Evolutionary conservation across 1,140 invertebrate species (phyloP).

Genomic region (Ips nitidus): DNA sequence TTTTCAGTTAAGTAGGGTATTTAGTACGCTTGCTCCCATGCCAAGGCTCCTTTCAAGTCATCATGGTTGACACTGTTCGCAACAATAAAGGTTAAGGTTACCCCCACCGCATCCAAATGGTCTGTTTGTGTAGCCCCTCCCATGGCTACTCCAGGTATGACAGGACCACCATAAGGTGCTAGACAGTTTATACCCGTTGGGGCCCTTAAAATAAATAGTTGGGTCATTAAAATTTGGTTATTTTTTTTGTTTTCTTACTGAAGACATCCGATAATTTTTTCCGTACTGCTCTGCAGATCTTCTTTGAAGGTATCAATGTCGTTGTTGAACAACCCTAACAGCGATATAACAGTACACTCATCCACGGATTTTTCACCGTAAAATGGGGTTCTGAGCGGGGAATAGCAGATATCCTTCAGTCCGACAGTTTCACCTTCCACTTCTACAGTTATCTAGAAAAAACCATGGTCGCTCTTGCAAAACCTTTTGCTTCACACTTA

Average conservation of each 20-base stretch:
- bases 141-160: slow-evolving; percentile 76
- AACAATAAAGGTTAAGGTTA: slow-evolving; percentile 78
- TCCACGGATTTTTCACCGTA: slow-evolving; percentile 55
- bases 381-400: slow-evolving; percentile 73
- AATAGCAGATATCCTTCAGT: slow-evolving; percentile 80
- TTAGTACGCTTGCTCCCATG: slow-evolving; percentile 69
- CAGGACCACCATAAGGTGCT: slow-evolving; percentile 81
- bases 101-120: slow-evolving; percentile 60
- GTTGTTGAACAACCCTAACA: slow-evolving; percentile 80
- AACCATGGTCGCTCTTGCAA: background rate
- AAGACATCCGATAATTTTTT: slow-evolving; percentile 51
- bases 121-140: slow-evolving; percentile 63
- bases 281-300: slow-evolving; percentile 52
- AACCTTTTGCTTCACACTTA: slow-evolving; percentile 14
- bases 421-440: slow-evolving; percentile 50
- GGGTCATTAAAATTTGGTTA: slow-evolving; percentile 8
- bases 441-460: slow-evolving; percentile 36
- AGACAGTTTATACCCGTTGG: slow-evolving; percentile 68
- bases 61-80: slow-evolving; percentile 60
- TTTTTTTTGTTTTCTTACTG: slow-evolving; percentile 33
- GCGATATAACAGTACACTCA: slow-evolving; percentile 78
- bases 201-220: slow-evolving; percentile 57
- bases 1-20: background rate
- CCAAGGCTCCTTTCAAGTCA: slow-evolving; percentile 60
- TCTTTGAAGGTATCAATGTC: slow-evolving; percentile 56